Conservation (phyloP, 2,113 vertebrate genomes). For the Poeciliopsis turrubarensis region DNA sequence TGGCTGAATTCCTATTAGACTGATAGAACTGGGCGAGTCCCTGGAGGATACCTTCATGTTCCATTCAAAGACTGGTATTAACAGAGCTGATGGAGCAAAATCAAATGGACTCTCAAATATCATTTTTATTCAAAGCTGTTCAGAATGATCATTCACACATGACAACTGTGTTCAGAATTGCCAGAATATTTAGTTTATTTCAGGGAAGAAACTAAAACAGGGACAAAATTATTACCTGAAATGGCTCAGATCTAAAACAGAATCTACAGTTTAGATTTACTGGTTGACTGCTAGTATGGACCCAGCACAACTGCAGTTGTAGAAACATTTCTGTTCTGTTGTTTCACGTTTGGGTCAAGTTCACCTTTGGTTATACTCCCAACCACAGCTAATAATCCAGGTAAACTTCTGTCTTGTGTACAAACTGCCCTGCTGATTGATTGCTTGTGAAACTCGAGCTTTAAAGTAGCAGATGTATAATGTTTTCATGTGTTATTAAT, state of each 20-base stretch:
- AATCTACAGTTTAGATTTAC: background rate
- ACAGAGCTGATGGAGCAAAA: background rate
- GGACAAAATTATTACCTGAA: background rate
- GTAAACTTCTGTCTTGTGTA: background rate
- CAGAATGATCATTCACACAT: no score
- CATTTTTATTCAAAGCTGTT: background rate
- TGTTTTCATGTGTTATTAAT: background rate
- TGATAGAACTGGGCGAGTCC: conserved; percentile 39
- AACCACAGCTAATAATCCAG: background rate
- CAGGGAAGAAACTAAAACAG: background rate
- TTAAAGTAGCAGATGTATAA: background rate
- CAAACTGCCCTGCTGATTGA: background rate
- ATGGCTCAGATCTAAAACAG: background rate
- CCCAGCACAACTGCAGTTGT: background rate
- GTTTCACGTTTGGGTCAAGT: background rate
- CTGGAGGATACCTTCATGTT: conserved; percentile 61
- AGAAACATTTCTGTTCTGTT: background rate
- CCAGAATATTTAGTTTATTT: no score
- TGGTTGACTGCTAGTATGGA: background rate
- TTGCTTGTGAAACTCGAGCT: conserved; percentile 8
- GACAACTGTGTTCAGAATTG: no score
- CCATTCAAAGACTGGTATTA: conserved; percentile 15
- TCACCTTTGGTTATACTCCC: background rate
- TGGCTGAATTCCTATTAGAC: conserved; percentile 62
- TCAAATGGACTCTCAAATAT: background rate